Base-by-base conservation (phyloP, 2,888 invertebrate species). In the Barypeithes pellucidus region DNA sequence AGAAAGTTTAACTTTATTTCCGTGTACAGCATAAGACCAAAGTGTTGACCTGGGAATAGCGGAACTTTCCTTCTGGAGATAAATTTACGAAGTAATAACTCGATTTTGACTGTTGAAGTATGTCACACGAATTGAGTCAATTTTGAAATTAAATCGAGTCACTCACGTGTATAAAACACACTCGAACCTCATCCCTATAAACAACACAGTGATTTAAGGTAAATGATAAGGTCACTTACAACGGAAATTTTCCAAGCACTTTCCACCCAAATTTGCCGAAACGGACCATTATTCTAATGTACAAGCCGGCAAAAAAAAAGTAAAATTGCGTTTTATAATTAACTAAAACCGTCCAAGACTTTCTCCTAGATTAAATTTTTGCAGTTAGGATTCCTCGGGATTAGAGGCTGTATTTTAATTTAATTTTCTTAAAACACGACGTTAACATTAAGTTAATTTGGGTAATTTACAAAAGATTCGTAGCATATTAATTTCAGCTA, bases 291-390 rank as follows among this genome's bases (percentile, higher is more conserved):
- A 62, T 41, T 62, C 29, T 47, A 62, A 62, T 47, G 45, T 33
- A 29, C 18, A 33, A 45, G 62, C 18, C 12, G 8, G 62, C 62
- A 47, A 62, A 45, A 62, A 39, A 60, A 62, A 41, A 62, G 7
- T 47, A 62, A 62, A 62, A 62, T 62, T 62, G 24, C 47, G 12
- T 62, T 62, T 62, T 47, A 62, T 62, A 62, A 62, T 62, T 62
- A 62, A 62, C 47, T 47, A 62, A 62, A 62, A 62, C 47, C 45
- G 62, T 33, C 45, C 62, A 62, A 62, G 33, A 62, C 62, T 62
- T 62, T 62, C 62, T 62, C 62, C 33, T 62, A 62, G 62, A 62
- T 62, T 62, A 62, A 62, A 62, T 45, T 62, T 62, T 62, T 45
- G 14, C 62, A 43, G 62, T 62, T 29, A 18, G 47, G 45, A 45